phyloP scores from a whole-genome alignment of 2,113 vertebrate genomes.

The Lamprotornis superbus region DNA sequence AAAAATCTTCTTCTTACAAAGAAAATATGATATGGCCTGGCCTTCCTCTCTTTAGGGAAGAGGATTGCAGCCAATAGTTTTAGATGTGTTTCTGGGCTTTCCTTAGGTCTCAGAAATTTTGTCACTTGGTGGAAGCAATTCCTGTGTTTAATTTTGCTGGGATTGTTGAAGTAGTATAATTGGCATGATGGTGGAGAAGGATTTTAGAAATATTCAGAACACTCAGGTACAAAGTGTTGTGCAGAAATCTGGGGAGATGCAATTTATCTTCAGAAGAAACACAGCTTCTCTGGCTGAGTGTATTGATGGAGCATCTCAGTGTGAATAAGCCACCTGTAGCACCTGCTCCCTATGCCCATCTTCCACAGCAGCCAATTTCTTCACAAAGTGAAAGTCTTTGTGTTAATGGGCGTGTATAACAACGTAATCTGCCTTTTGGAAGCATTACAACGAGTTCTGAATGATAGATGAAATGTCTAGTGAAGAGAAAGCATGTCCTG shows the following conservation, averaged over 20 bases:
- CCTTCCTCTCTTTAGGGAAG: not conserved
- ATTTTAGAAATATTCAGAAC: not conserved
- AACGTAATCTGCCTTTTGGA: constrained; percentile 50
- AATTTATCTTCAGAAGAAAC: not conserved
- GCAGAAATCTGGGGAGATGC: not conserved
- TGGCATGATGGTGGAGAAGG: not conserved
- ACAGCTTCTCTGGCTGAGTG: not conserved
- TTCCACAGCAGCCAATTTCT: not conserved
- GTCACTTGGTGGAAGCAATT: not conserved
- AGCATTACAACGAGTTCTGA: constrained; percentile 31
- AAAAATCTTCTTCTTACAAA: not conserved
- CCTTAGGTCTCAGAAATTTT: not conserved
- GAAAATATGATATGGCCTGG: not conserved
- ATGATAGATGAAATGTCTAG: constrained; percentile 28
- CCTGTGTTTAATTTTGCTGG: not conserved
- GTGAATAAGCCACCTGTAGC: not conserved
- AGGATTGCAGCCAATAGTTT: not conserved
- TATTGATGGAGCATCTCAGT: not conserved
- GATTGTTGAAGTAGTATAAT: not conserved
- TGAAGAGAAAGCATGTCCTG: not conserved
- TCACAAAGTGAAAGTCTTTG: not conserved
- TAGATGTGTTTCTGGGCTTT: not conserved
- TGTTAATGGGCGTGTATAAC: not conserved
- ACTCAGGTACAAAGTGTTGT: not conserved
- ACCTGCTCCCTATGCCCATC: not conserved